A percentile compares a stretch with the other conserved stretches of the same genome.
Evolutionary conservation across 2,888 invertebrate genomes (phyloP).

Genomic region (Chromoteleia sp.): DNA sequence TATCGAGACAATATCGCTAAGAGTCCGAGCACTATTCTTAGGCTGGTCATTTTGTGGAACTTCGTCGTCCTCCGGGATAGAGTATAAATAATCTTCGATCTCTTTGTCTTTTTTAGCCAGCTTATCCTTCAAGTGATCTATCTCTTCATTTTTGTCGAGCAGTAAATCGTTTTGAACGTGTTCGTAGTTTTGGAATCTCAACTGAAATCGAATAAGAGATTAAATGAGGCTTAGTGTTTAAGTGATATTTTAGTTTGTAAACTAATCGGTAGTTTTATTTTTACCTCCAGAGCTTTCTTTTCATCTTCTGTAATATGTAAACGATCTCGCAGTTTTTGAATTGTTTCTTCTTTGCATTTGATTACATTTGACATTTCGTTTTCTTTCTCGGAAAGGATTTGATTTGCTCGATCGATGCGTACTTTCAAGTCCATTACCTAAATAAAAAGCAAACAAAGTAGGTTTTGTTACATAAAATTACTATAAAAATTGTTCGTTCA

Average conservation of each 20-base stretch:
- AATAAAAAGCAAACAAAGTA: constrained; percentile 13
- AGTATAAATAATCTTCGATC: constrained; percentile 86
- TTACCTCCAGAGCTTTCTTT: constrained; percentile 81
- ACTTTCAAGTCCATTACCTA: constrained; percentile 82
- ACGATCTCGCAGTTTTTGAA: constrained; percentile 81
- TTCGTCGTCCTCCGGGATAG: constrained; percentile 87
- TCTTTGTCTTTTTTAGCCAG: constrained; percentile 86
- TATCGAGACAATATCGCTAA: constrained; percentile 90
- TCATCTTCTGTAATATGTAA: constrained; percentile 81
- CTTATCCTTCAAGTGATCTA: constrained; percentile 87
- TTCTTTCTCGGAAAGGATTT: constrained; percentile 83
- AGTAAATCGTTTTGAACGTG: constrained; percentile 85
- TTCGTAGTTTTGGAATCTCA: constrained; percentile 79
- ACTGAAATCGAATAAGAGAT: constrained; percentile 66
- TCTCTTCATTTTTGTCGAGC: constrained; percentile 90
- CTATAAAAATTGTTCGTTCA: neutral
- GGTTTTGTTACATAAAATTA: constrained; percentile 14
- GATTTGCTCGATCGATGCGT: constrained; percentile 83
- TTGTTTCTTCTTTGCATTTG: constrained; percentile 79
- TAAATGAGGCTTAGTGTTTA: neutral
- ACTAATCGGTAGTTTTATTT: neutral
- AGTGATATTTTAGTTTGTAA: no score
- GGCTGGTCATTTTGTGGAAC: constrained; percentile 84
- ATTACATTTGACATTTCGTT: constrained; percentile 80
- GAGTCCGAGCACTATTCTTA: constrained; percentile 89